Conservation (phyloP, 2,113 vertebrate species). For the Sturnus vulgaris region DNA sequence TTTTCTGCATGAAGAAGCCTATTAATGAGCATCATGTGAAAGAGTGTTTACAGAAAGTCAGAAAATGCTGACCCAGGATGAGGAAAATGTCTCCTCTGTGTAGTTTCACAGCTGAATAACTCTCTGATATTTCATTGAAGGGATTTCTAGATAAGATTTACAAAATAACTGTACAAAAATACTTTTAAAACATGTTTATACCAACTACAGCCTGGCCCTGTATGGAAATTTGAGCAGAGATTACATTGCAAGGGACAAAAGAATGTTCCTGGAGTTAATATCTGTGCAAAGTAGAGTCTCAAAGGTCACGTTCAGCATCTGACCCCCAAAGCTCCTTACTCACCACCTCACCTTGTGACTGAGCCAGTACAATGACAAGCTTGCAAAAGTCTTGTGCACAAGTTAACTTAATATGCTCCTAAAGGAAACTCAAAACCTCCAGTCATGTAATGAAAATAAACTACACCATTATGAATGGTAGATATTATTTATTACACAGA, state of each 20-base stretch:
- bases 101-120: slow-evolving; percentile 57
- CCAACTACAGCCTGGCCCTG: background rate
- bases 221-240: background rate
- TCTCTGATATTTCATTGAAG: slow-evolving; percentile 63
- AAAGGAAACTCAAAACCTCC: background rate
- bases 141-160: slow-evolving; percentile 56
- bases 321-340: background rate
- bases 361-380: background rate
- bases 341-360: background rate
- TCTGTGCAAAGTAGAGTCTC: background rate
- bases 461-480: background rate
- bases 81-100: slow-evolving; percentile 48
- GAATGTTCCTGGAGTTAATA: background rate
- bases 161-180: slow-evolving; percentile 27
- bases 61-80: slow-evolving; percentile 68
- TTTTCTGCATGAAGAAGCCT: slow-evolving; percentile 73
- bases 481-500: background rate
- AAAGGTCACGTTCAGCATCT: background rate
- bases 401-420: background rate
- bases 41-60: slow-evolving; percentile 65
- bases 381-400: background rate
- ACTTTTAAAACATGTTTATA: background rate
- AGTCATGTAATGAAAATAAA: slow-evolving; percentile 7
- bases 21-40: slow-evolving; percentile 69
- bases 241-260: background rate